Conservation (phyloP, 2,888 invertebrate species). For the Nomada lathburiana region DNA sequence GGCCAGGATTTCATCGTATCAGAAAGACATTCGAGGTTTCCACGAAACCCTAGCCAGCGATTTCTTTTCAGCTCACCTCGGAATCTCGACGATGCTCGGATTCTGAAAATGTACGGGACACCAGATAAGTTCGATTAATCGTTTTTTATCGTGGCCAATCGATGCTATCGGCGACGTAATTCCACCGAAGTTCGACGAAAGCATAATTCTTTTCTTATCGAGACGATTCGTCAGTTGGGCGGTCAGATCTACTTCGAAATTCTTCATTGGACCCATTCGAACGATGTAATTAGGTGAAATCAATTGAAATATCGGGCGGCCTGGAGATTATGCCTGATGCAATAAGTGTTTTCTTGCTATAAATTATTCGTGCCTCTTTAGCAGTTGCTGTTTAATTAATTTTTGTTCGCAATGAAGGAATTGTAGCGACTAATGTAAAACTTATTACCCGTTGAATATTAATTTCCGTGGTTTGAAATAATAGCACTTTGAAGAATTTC, state of each 20-base stretch:
- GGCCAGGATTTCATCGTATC: conserved; percentile 48
- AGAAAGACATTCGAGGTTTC: conserved; percentile 24
- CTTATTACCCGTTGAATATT: too few relatives aligned
- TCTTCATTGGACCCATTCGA: conserved; percentile 25
- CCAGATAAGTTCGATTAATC: conserved; percentile 64
- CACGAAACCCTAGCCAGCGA: conserved; percentile 44
- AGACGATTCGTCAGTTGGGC: conserved; percentile 15
- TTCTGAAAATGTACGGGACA: conserved; percentile 68
- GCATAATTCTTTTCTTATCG: conserved; percentile 48
- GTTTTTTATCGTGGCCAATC: conserved; percentile 38
- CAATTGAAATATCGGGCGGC: conserved; percentile 13
- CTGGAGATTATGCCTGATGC: background rate
- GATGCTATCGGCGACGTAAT: conserved; percentile 51
- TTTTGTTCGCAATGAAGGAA: too few relatives aligned
- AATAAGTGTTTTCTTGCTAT: background rate
- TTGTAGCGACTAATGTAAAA: too few relatives aligned
- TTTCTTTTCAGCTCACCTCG: conserved; percentile 75
- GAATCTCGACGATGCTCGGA: conserved; percentile 72
- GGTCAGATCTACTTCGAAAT: background rate
- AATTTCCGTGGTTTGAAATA: too few relatives aligned
- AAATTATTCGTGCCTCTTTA: too few relatives aligned
- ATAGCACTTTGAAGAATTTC: too few relatives aligned
- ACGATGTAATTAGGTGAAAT: conserved; percentile 19
- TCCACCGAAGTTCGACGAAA: conserved; percentile 1
- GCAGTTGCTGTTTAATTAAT: too few relatives aligned